phyloP scores from a whole-genome alignment of 1,140 invertebrate genomes.

The Parasteatoda tepidariorum region DNA sequence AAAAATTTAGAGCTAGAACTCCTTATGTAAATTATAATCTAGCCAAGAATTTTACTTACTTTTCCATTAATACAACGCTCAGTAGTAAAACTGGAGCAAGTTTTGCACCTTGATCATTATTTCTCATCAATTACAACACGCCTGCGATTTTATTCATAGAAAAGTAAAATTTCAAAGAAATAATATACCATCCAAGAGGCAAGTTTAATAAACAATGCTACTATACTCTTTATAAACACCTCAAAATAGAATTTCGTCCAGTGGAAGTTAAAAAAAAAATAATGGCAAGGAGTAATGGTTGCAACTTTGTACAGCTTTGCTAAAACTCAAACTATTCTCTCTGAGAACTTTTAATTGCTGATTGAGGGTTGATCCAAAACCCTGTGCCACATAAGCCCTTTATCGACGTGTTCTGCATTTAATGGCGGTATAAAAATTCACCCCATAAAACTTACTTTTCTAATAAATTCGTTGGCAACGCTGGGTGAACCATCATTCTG shows the following conservation, averaged over 20 bases:
- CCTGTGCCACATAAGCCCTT: not conserved
- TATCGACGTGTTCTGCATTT: slow-evolving; percentile 6
- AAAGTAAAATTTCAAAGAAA: not conserved
- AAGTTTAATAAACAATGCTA: not conserved
- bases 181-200: not conserved
- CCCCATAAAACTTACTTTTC: slow-evolving; percentile 19
- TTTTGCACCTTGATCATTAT: not conserved
- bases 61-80: no score
- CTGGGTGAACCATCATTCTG: slow-evolving; percentile 12
- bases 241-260: slow-evolving; percentile 13
- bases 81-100: not conserved
- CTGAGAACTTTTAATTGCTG: slow-evolving; percentile 21
- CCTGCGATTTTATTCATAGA: not conserved
- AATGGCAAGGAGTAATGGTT: not conserved
- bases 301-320: not conserved
- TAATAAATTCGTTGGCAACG: slow-evolving; percentile 16
- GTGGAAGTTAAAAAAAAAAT: not conserved
- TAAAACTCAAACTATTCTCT: not conserved
- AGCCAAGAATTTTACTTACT: no score
- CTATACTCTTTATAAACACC: not conserved
- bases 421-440: not conserved
- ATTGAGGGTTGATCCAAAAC: slow-evolving; percentile 14
- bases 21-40: no score
- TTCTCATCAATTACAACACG: not conserved
- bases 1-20: no score